Conservation (phyloP, 2,797 vertebrate species). For the Clamator glandarius region DNA sequence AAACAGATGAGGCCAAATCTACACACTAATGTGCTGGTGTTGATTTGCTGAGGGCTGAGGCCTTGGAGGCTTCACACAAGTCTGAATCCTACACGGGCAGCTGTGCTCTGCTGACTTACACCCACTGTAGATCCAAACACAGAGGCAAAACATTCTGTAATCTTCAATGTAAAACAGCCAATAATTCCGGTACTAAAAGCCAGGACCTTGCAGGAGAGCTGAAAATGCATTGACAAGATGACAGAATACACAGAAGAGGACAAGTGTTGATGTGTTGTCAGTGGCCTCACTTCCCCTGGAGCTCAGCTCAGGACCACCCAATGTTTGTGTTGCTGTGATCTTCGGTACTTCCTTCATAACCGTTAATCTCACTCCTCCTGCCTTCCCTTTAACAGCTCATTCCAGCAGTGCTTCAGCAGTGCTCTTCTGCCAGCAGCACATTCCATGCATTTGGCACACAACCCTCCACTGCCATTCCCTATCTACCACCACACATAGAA, state of each 20-base stretch:
- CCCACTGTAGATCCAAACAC: not conserved
- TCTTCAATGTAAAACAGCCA: not conserved
- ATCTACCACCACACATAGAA: accelerated
- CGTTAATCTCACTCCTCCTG: not conserved
- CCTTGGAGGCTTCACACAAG: not conserved
- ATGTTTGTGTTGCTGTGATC: not conserved
- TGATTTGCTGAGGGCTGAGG: too few species aligned
- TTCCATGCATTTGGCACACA: accelerated
- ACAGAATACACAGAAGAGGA: not conserved
- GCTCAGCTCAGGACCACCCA: constrained; percentile 8
- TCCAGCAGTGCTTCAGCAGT: not conserved
- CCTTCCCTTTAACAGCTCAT: not conserved
- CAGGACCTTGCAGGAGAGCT: not conserved
- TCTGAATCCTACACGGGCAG: not conserved
- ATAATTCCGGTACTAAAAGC: not conserved
- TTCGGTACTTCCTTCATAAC: accelerated
- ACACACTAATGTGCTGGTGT: not conserved
- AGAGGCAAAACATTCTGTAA: not conserved
- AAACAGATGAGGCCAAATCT: constrained; percentile 15
- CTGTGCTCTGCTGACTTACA: constrained; percentile 3
- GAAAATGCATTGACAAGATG: not conserved
- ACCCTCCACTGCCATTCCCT: accelerated
- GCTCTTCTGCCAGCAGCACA: not conserved
- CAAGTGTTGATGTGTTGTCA: not conserved
- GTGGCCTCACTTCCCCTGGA: not conserved